Percentiles rank a stretch among this genome's conserved stretches.
These are phyloP conservation scores for Trogon surrucura DNA, from an alignment of 2,113 vertebrate species.

Conservation along the genomic window DNA sequence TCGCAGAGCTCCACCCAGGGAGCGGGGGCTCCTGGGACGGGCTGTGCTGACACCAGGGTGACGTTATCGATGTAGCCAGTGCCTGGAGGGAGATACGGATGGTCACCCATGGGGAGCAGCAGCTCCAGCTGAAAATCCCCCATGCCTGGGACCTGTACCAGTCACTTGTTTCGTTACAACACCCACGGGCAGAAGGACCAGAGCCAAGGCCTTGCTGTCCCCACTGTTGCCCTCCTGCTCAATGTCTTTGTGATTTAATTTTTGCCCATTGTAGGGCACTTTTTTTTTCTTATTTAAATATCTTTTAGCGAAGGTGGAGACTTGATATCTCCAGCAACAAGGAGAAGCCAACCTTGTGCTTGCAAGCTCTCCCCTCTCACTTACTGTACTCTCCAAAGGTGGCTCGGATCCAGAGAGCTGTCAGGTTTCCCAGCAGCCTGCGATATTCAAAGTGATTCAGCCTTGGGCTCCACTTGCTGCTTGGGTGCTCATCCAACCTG, in stretches of 20 bases:
- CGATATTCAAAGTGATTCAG: conserved; percentile 85
- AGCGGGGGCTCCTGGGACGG: conserved; percentile 67
- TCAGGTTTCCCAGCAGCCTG: conserved; percentile 88
- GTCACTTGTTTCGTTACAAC: accelerated
- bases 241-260: background rate
- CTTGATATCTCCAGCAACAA: accelerated
- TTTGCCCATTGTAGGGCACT: background rate
- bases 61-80: conserved; percentile 90
- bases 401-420: conserved; percentile 86
- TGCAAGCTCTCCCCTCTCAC: background rate
- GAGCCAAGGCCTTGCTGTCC: background rate
- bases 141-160: accelerated
- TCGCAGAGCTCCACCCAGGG: conserved; percentile 87
- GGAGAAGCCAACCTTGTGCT: background rate
- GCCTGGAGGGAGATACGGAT: conserved; percentile 68
- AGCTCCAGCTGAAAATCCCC: background rate
- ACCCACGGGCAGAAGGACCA: accelerated
- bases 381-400: conserved; percentile 91
- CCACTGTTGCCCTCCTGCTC: background rate
- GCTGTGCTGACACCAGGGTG: conserved; percentile 82
- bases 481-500: conserved; percentile 85
- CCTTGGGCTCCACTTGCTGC: conserved; percentile 86
- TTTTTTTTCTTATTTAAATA: background rate
- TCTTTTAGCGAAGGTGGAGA: background rate
- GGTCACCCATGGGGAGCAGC: accelerated